Percentiles rank a stretch among this genome's conserved stretches.
Conservation (phyloP, 2,888 invertebrate genomes). For the Eristalinus sepulchralis region DNA sequence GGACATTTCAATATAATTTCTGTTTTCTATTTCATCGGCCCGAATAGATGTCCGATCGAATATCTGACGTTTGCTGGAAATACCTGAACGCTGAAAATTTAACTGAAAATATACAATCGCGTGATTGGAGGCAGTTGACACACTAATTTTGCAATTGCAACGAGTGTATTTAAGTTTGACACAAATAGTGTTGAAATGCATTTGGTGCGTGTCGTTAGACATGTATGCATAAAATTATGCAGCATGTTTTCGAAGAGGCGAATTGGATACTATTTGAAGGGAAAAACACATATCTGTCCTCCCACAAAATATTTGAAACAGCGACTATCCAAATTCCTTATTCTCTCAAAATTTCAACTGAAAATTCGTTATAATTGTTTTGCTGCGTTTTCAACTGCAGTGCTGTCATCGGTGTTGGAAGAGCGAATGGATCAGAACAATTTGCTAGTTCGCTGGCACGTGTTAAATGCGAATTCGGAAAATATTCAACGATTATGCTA, state of each 20-base stretch:
- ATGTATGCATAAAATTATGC: too few species aligned
- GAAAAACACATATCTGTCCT: too few species aligned
- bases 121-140: background rate
- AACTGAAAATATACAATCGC: background rate
- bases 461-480: too few species aligned
- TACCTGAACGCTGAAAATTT: background rate
- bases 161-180: background rate
- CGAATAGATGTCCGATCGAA: too few species aligned
- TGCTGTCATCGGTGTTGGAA: background rate
- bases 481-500: constrained; percentile 13
- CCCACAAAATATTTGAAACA: constrained; percentile 27
- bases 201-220: too few species aligned
- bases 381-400: background rate
- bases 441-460: constrained; percentile 34
- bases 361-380: constrained; percentile 30
- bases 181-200: background rate
- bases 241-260: too few species aligned
- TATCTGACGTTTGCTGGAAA: background rate
- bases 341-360: constrained; percentile 38
- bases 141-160: background rate
- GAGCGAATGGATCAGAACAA: background rate
- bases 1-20: background rate
- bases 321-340: constrained; percentile 26
- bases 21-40: background rate
- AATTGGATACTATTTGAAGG: too few species aligned